Percentiles rank a stretch among this genome's conserved stretches.
phyloP scores from a whole-genome alignment of 2,888 invertebrate genomes.

The Leucoma salicis region DNA sequence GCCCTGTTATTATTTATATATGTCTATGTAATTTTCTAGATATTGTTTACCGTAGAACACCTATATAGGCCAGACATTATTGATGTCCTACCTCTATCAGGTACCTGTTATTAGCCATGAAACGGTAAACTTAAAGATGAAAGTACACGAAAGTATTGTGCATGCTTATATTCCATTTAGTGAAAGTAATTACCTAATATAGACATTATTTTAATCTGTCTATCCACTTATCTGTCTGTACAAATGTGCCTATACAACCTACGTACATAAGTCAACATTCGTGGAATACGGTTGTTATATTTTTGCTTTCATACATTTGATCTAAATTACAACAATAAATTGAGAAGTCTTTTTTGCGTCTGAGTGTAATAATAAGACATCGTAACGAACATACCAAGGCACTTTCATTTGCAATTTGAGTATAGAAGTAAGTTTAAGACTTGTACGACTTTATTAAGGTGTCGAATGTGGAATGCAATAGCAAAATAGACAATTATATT shows the following conservation, averaged over 20 bases:
- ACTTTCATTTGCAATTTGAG: slow-evolving; percentile 11
- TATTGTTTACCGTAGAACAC: slow-evolving; percentile 34
- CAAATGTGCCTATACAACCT: neutral
- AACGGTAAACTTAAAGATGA: slow-evolving; percentile 36
- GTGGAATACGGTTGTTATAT: slow-evolving; percentile 3
- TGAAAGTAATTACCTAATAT: slow-evolving; percentile 43
- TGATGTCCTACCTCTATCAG: slow-evolving; percentile 34
- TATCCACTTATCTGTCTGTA: slow-evolving; percentile 17
- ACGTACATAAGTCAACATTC: neutral
- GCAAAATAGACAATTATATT: slow-evolving; percentile 12
- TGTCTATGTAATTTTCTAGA: slow-evolving; percentile 24
- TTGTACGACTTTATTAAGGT: slow-evolving; percentile 5
- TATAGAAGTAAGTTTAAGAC: slow-evolving; percentile 5
- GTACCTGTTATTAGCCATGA: slow-evolving; percentile 32
- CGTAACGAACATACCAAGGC: slow-evolving; percentile 3
- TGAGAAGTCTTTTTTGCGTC: slow-evolving; percentile 3
- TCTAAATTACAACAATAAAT: slow-evolving; percentile 1
- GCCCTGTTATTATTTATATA: slow-evolving; percentile 49
- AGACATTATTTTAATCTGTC: slow-evolving; percentile 36
- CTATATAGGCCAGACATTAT: slow-evolving; percentile 28
- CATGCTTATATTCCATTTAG: slow-evolving; percentile 31
- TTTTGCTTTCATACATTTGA: slow-evolving; percentile 4
- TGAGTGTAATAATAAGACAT: slow-evolving; percentile 3
- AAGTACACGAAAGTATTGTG: slow-evolving; percentile 38
- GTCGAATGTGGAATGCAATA: slow-evolving; percentile 6